Conservation (phyloP, 2,797 vertebrate genomes). For the Sebastes alutus region DNA sequence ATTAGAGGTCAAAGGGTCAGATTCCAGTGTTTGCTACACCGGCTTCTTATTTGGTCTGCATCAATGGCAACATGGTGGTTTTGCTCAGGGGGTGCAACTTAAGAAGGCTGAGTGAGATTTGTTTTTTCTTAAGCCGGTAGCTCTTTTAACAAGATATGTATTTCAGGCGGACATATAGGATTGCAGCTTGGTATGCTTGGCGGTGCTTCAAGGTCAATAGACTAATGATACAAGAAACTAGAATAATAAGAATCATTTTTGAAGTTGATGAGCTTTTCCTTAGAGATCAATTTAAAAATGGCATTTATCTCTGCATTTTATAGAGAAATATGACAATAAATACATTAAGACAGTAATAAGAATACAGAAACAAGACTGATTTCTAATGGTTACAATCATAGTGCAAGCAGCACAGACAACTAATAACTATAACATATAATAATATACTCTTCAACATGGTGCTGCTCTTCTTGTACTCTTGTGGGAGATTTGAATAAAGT, state of each 20-base stretch:
- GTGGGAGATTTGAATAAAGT: neutral
- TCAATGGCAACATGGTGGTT: conserved; percentile 39
- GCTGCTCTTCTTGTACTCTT: neutral
- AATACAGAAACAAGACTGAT: neutral
- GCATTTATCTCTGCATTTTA: neutral
- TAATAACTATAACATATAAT: neutral
- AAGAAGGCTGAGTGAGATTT: conserved; percentile 27
- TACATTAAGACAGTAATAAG: neutral
- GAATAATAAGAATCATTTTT: neutral
- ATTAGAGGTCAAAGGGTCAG: conserved; percentile 51
- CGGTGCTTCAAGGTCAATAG: neutral
- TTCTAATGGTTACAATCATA: neutral
- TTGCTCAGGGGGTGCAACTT: conserved; percentile 59
- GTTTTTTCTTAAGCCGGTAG: neutral
- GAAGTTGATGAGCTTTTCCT: neutral
- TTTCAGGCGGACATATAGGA: neutral
- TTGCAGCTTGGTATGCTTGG: neutral
- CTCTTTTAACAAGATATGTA: conserved; percentile 14
- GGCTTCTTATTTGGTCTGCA: neutral
- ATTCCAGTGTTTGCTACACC: conserved; percentile 31
- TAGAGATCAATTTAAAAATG: neutral
- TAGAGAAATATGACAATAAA: neutral
- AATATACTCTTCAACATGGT: neutral
- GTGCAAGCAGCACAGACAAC: neutral
- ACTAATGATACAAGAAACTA: neutral